Percentiles rank a stretch among this genome's conserved stretches.
These are phyloP conservation scores for Mesorhabditis sp. DNA, from an alignment of 2,888 invertebrate species.

Conservation along the genomic window DNA sequence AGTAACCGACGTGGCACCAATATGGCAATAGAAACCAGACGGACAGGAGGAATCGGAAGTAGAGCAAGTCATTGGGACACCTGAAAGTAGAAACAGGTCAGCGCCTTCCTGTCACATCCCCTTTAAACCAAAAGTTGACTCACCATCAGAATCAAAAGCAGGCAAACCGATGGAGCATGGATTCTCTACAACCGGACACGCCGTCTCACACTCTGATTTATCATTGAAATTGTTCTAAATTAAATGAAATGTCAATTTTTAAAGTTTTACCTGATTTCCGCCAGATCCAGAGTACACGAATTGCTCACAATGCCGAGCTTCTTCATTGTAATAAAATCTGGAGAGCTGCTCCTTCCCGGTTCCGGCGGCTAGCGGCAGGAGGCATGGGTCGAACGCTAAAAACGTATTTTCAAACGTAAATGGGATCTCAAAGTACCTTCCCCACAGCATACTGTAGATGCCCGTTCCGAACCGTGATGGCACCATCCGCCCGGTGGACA, in stretches of 20 bases:
- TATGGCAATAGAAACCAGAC: slow-evolving; percentile 46
- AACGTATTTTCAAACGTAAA: not conserved
- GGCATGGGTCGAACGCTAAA: slow-evolving; percentile 40
- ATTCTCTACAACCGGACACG: slow-evolving; percentile 52
- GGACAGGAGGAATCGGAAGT: slow-evolving; percentile 19
- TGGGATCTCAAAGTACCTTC: slow-evolving; percentile 27
- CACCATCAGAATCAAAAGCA: slow-evolving; percentile 18
- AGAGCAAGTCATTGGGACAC: not conserved
- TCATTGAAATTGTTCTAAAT: slow-evolving; percentile 51
- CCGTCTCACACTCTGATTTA: slow-evolving; percentile 46
- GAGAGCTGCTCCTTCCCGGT: slow-evolving; percentile 39
- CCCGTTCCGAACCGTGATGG: slow-evolving; percentile 50
- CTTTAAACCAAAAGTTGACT: not conserved
- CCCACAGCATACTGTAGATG: slow-evolving; percentile 55
- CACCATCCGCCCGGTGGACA: slow-evolving; percentile 42
- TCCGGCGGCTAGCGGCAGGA: slow-evolving; percentile 39
- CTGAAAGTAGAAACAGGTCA: not conserved
- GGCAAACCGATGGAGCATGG: slow-evolving; percentile 35
- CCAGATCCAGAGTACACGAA: slow-evolving; percentile 55
- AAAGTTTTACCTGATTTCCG: slow-evolving; percentile 48
- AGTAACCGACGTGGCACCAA: slow-evolving; percentile 42
- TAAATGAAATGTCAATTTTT: not conserved
- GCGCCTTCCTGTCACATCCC: not conserved
- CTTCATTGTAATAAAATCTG: slow-evolving; percentile 38
- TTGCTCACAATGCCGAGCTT: slow-evolving; percentile 36